Evolutionary conservation across 2,113 vertebrate species (phyloP).

Genomic region (Columba janthina): DNA sequence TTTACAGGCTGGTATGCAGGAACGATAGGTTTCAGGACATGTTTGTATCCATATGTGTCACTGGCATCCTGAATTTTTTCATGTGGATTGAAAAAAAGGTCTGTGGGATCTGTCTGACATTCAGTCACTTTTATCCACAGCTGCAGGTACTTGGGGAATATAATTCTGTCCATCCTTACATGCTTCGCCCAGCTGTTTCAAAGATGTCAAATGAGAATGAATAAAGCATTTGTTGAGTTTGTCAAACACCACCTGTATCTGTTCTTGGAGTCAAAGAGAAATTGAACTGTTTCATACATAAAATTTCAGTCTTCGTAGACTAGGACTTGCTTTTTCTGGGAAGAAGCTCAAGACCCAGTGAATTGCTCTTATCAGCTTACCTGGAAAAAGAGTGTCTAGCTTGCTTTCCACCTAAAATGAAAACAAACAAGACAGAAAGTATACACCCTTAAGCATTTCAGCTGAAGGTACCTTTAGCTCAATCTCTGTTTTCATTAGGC

Average conservation of each 20-base stretch:
- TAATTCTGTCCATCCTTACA: not conserved
- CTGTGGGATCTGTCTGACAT: not conserved
- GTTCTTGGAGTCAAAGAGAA: not conserved
- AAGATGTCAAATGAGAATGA: not conserved
- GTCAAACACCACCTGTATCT: not conserved
- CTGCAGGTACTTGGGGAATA: not conserved
- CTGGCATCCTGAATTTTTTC: not conserved
- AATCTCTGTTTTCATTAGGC: not conserved
- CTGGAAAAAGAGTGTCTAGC: not conserved
- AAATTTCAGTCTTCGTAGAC: not conserved
- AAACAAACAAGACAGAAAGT: not conserved
- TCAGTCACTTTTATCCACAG: not conserved
- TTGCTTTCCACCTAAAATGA: not conserved
- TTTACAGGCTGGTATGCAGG: not conserved
- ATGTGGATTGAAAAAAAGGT: not conserved
- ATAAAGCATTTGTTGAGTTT: too few relatives aligned
- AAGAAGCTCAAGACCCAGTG: slow-evolving; percentile 1
- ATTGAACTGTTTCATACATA: not conserved
- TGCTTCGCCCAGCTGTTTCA: not conserved
- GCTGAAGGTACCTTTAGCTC: not conserved
- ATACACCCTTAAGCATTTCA: not conserved
- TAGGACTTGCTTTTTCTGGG: not conserved
- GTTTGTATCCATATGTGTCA: not conserved
- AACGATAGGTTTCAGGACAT: not conserved
- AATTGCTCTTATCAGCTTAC: not conserved